phyloP scores from a whole-genome alignment of 2,113 vertebrate species.

The Megaptera novaeangliae region DNA sequence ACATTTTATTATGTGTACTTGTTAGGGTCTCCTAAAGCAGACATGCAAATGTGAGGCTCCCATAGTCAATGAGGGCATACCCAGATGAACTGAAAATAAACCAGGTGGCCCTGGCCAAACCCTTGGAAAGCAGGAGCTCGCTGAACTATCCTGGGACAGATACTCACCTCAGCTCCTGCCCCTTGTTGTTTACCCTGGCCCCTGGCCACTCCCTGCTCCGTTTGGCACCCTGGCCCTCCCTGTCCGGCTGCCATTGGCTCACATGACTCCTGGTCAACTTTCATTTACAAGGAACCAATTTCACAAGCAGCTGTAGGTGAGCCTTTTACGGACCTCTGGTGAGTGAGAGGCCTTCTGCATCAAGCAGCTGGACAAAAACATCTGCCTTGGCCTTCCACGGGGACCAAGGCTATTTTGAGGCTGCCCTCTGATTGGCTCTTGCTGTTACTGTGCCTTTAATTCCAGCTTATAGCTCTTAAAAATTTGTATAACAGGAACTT shows the following conservation, averaged over 20 bases:
- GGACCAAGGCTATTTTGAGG: background rate
- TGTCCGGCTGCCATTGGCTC: conserved; percentile 54
- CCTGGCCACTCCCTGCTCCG: conserved; percentile 47
- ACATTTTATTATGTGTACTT: conserved; percentile 64
- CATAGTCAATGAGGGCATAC: conserved; percentile 48
- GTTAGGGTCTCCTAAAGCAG: conserved; percentile 68
- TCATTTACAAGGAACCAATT: conserved; percentile 59
- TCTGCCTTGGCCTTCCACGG: background rate
- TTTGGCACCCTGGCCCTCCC: background rate
- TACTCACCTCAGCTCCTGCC: conserved; percentile 33
- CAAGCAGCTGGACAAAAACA: conserved; percentile 40
- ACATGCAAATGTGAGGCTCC: conserved; percentile 61
- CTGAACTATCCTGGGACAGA: conserved; percentile 51
- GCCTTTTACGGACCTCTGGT: conserved; percentile 43
- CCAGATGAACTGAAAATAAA: conserved; percentile 62
- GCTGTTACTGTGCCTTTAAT: conserved; percentile 29
- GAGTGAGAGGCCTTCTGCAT: background rate
- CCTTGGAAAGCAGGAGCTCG: conserved; percentile 54
- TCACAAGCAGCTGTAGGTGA: conserved; percentile 64
- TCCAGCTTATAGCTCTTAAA: conserved; percentile 33
- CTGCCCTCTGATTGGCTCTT: conserved; percentile 14
- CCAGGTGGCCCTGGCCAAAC: conserved; percentile 43
- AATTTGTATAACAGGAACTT: conserved; percentile 8
- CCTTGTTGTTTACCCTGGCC: conserved; percentile 51
- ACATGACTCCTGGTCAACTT: conserved; percentile 30